Base-by-base conservation (phyloP, 1,140 invertebrate species). In the Dendrolimus punctatus region DNA sequence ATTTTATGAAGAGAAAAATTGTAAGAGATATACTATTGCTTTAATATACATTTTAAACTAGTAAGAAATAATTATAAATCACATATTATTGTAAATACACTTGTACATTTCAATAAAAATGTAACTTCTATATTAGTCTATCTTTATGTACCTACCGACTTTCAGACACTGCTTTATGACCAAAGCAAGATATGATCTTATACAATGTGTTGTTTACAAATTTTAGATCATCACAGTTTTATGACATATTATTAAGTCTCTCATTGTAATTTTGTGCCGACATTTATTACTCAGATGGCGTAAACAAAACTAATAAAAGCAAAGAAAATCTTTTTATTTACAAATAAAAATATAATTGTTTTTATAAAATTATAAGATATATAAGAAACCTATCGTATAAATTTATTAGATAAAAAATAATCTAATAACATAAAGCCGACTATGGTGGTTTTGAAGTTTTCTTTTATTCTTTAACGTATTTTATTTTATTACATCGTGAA, bases 11-110 rank as follows among this genome's bases (percentile, higher is more conserved):
- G 57, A 53, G 48, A 53, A 60, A 57, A 55, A 62, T 48, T 48
- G 45, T 40, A 41, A 51, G 48, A 53, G 53, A 54, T 39, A 41
- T 39, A 55, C 49, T 45, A 9, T 53, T 61, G 42, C 40, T 40
- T 49, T 55, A 56, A 9, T 3, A 47, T 56, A 55, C 7, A 45
- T 40, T 58, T 53, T 53, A 50, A 23, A 57, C 52, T 54, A 49
- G 23, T 1, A 23, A 23, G 23, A 23, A 3, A 23, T 23, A 40
- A 49, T 41, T 51, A 8, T 43, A 51, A 23, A 51, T 46, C 43
- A 8, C 43, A 9, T 50, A 37, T 51, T 61, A 66, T 65, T 73
- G 72, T 78, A 78, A 67, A 73, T 76, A 77, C 57, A 64, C 57
- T 47, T 50, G 46, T 60, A 10, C 40, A 60, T 55, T 46, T 46